Evolutionary conservation across 2,888 invertebrate genomes (phyloP).

Genomic region (Cataglyphis cursor): DNA sequence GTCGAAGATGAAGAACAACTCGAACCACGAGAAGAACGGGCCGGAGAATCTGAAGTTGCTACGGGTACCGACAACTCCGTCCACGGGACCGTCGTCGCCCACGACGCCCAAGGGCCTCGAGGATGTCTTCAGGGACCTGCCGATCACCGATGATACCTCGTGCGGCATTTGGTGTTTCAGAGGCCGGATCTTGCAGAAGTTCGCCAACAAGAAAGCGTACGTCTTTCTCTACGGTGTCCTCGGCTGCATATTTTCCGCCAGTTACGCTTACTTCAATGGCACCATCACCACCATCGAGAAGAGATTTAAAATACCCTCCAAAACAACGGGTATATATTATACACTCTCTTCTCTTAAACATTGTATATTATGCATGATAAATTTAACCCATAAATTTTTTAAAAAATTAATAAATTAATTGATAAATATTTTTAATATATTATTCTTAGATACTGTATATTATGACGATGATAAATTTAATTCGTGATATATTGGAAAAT

Average conservation of each 20-base stretch:
- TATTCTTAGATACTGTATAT: not conserved
- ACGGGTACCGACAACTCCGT: conserved; percentile 77
- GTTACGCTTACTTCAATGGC: conserved; percentile 92
- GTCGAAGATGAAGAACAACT: conserved; percentile 74
- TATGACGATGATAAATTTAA: not conserved
- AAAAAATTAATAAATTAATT: not conserved
- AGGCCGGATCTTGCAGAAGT: conserved; percentile 89
- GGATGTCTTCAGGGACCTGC: conserved; percentile 87
- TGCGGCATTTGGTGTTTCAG: conserved; percentile 90
- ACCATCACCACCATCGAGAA: conserved; percentile 92
- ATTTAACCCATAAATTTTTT: not conserved
- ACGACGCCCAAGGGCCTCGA: conserved; percentile 83
- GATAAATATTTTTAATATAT: not conserved
- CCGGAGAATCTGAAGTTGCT: conserved; percentile 82
- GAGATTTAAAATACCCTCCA: conserved; percentile 91
- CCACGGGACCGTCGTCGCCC: conserved; percentile 76
- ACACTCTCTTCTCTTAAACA: not conserved
- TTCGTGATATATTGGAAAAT: not conserved
- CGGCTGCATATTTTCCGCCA: conserved; percentile 91
- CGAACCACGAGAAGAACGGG: conserved; percentile 82
- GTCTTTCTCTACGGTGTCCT: conserved; percentile 90
- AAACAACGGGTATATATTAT: conserved; percentile 89
- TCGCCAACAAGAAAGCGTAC: conserved; percentile 89
- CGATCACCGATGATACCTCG: conserved; percentile 89
- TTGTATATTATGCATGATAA: not conserved